phyloP scores from a whole-genome alignment of 1,140 invertebrate species.

The Conopomorpha cramerella region DNA sequence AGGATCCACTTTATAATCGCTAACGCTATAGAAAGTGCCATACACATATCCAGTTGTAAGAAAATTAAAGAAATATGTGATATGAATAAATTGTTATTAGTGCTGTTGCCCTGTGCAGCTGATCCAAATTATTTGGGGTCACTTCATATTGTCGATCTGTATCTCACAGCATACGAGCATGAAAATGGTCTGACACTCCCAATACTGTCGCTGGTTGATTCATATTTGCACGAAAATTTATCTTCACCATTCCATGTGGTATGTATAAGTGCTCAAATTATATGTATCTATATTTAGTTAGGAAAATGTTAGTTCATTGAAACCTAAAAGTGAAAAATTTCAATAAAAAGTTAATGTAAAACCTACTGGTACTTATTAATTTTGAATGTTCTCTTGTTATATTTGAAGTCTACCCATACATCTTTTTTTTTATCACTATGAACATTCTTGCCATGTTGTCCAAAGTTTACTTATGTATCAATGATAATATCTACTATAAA shows the following conservation, averaged over 20 bases:
- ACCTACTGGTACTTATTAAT: no score
- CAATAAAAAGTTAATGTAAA: no score
- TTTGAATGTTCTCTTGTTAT: no score
- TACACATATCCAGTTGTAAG: conserved; percentile 58
- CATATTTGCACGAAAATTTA: conserved; percentile 61
- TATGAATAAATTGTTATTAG: conserved; percentile 28
- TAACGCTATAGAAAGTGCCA: conserved; percentile 60
- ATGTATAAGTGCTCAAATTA: conserved; percentile 24
- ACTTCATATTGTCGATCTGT: conserved; percentile 56
- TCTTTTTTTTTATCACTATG: no score
- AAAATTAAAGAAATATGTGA: conserved; percentile 50
- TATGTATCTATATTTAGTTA: no score
- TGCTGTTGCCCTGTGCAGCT: conserved; percentile 34
- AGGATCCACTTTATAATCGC: conserved; percentile 58
- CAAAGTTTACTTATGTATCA: no score
- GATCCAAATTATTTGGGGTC: conserved; percentile 44
- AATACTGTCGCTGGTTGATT: conserved; percentile 58
- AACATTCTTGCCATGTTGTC: no score
- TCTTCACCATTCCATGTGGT: conserved; percentile 69
- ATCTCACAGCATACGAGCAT: conserved; percentile 52
- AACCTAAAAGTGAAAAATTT: no score
- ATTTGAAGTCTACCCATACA: no score
- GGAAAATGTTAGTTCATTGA: no score
- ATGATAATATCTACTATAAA: conserved; percentile 1
- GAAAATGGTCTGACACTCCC: conserved; percentile 45